phyloP scores from a whole-genome alignment of 2,888 invertebrate genomes.

The Adela reaumurella region DNA sequence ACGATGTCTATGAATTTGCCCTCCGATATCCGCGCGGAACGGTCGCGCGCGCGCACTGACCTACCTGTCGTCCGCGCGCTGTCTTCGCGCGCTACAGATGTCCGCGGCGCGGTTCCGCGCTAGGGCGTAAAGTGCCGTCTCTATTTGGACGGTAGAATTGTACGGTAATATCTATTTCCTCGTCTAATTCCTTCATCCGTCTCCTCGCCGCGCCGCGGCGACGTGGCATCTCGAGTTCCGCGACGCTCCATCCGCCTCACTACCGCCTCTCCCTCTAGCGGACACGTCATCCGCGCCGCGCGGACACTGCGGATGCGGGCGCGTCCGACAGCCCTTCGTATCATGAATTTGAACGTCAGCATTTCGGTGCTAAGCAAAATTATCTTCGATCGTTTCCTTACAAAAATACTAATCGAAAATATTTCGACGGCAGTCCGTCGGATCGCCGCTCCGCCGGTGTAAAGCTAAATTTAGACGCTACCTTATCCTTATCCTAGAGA shows the following conservation, averaged over 20 bases:
- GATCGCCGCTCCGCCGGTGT: conserved; percentile 43
- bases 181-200: too few species aligned
- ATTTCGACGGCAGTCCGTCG: conserved; percentile 48
- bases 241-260: too few species aligned
- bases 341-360: too few species aligned
- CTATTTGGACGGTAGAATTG: background rate
- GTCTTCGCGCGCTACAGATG: too few species aligned
- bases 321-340: too few species aligned
- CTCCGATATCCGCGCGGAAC: conserved; percentile 16
- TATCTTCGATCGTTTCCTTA: conserved; percentile 31
- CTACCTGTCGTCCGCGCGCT: too few species aligned
- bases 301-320: too few species aligned
- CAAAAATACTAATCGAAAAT: conserved; percentile 58
- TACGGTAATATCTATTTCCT: background rate
- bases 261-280: too few species aligned
- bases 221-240: too few species aligned
- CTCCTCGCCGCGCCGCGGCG: too few species aligned
- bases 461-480: conserved; percentile 50
- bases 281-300: too few species aligned
- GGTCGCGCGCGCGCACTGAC: too few species aligned
- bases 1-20: conserved; percentile 46
- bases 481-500: conserved; percentile 37
- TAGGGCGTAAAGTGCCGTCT: background rate
- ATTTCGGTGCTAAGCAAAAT: background rate
- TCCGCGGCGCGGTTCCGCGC: background rate